These are phyloP conservation scores for Heliangelus exortis DNA, from an alignment of 2,797 vertebrate genomes.

Conservation along the genomic window DNA sequence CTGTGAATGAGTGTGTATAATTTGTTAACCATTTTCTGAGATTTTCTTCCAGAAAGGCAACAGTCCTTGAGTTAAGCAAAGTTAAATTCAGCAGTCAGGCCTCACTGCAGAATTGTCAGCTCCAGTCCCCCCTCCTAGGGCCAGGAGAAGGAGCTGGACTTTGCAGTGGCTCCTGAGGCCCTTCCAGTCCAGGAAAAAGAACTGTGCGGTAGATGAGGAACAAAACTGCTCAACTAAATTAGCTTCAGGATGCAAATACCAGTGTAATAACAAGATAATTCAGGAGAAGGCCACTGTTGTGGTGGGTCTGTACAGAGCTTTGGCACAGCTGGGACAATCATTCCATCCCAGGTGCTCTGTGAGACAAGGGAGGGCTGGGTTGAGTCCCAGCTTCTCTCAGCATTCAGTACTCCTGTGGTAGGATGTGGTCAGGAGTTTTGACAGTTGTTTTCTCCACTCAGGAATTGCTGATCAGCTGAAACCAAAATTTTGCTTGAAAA, in stretches of 20 bases:
- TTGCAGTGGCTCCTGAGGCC: not conserved
- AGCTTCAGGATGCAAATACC: not conserved
- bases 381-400: not conserved
- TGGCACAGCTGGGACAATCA: not conserved
- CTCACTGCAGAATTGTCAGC: not conserved
- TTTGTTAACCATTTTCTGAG: not conserved
- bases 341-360: not conserved
- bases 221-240: not conserved
- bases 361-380: not conserved
- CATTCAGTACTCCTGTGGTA: not conserved
- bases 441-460: not conserved
- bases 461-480: not conserved
- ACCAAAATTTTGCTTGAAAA: not conserved
- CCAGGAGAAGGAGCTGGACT: not conserved
- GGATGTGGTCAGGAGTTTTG: not conserved
- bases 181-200: not conserved
- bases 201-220: accelerated
- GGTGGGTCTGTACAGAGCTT: not conserved
- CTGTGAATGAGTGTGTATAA: not conserved
- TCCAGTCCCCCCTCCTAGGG: accelerated
- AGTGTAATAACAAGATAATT: not conserved
- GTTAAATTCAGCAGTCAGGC: not conserved
- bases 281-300: not conserved
- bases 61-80: not conserved
- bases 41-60: not conserved